phyloP scores from a whole-genome alignment of 2,113 vertebrate species.

The Alectura lathami region DNA sequence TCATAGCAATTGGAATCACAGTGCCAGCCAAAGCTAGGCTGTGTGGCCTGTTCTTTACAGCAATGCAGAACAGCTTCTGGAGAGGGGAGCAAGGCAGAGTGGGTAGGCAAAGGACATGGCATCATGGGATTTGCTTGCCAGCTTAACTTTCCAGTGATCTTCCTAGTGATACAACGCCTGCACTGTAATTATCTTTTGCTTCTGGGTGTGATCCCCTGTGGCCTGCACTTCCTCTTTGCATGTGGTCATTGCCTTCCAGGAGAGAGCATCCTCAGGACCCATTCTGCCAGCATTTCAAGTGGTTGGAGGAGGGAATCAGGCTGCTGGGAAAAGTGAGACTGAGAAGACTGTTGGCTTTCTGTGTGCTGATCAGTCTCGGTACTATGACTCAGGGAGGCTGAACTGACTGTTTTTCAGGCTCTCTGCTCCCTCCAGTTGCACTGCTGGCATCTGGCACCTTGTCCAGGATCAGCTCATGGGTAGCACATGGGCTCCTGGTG shows the following conservation, averaged over 20 bases:
- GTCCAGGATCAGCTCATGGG: not conserved
- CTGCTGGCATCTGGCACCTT: accelerated
- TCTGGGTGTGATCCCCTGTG: not conserved
- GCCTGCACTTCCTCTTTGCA: not conserved
- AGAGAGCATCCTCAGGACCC: not conserved
- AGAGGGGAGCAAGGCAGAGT: not conserved
- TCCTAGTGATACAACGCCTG: not conserved
- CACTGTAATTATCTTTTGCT: accelerated
- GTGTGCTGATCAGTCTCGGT: not conserved
- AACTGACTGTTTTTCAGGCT: not conserved
- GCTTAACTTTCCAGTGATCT: not conserved
- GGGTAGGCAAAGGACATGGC: not conserved
- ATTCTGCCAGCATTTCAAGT: not conserved
- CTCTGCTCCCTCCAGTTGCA: not conserved
- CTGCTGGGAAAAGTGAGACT: not conserved
- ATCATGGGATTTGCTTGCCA: not conserved
- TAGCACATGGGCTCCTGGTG: not conserved
- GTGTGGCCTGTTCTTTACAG: not conserved
- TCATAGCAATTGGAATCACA: not conserved
- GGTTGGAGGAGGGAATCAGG: not conserved
- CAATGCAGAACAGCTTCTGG: not conserved
- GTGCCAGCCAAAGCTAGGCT: not conserved
- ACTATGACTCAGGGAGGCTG: not conserved
- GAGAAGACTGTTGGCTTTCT: not conserved
- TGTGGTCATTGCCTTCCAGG: not conserved